These are phyloP conservation scores for Pterocles orientalis DNA, from an alignment of 2,113 vertebrate species.

Conservation along the genomic window DNA sequence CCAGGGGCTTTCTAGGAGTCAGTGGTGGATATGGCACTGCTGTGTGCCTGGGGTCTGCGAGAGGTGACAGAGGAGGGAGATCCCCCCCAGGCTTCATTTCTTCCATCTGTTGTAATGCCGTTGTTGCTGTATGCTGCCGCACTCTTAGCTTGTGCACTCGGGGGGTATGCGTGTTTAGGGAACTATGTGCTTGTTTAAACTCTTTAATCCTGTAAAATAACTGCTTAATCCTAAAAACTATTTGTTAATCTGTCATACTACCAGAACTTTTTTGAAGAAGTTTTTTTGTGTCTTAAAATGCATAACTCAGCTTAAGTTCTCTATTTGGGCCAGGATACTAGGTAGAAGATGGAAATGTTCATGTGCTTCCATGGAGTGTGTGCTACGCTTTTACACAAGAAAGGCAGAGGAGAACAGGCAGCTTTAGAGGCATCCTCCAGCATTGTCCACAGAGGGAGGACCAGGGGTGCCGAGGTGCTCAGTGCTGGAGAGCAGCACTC, in stretches of 20 bases:
- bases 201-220: neutral
- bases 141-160: neutral
- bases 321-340: neutral
- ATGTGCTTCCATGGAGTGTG: neutral
- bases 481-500: rapidly evolving
- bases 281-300: neutral
- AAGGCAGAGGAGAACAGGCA: neutral
- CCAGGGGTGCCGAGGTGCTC: rapidly evolving
- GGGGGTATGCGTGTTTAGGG: neutral
- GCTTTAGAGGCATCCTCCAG: neutral
- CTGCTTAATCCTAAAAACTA: neutral
- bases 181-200: neutral
- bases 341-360: neutral
- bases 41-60: rapidly evolving
- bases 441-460: neutral
- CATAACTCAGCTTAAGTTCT: neutral
- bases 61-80: neutral
- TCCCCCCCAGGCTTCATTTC: neutral
- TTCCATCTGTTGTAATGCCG: neutral
- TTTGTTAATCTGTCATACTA: neutral
- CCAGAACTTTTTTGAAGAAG: neutral
- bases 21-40: neutral
- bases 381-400: neutral
- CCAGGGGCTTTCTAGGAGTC: neutral
- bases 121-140: rapidly evolving